phyloP scores from a whole-genome alignment of 2,888 invertebrate species.

The Seira musarum region DNA sequence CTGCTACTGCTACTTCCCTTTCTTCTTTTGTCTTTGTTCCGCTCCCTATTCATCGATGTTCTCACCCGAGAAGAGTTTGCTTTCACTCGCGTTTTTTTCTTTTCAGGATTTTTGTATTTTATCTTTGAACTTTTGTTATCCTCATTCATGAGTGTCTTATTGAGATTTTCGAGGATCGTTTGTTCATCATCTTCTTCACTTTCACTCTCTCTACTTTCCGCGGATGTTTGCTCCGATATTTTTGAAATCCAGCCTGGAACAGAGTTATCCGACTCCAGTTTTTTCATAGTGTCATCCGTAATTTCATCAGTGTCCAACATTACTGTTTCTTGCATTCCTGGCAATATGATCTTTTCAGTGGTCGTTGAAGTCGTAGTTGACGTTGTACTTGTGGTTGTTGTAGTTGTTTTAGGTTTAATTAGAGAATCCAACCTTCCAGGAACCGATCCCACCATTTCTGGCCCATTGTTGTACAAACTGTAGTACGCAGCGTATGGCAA shows the following conservation, averaged over 20 bases:
- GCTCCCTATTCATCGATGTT: neutral
- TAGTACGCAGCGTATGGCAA: neutral
- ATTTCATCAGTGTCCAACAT: slow-evolving; percentile 51
- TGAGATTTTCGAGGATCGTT: slow-evolving; percentile 43
- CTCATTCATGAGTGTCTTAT: slow-evolving; percentile 40
- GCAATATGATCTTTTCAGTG: slow-evolving; percentile 39
- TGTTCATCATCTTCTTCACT: slow-evolving; percentile 42
- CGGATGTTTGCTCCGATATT: slow-evolving; percentile 25
- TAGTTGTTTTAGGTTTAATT: slow-evolving; percentile 19
- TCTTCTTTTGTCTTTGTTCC: slow-evolving; percentile 32
- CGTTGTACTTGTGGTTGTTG: slow-evolving; percentile 22
- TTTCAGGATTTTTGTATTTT: slow-evolving; percentile 51
- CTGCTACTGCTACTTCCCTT: slow-evolving; percentile 17
- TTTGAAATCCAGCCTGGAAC: slow-evolving; percentile 40
- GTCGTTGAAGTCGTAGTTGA: slow-evolving; percentile 36
- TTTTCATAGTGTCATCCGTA: slow-evolving; percentile 53
- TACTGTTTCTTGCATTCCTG: slow-evolving; percentile 49
- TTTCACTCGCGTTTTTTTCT: slow-evolving; percentile 43
- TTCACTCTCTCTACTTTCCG: slow-evolving; percentile 26
- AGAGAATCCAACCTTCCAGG: slow-evolving; percentile 41
- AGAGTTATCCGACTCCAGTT: slow-evolving; percentile 31
- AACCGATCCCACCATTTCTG: slow-evolving; percentile 50
- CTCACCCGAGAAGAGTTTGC: slow-evolving; percentile 50
- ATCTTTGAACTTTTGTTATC: slow-evolving; percentile 25
- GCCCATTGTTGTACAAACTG: slow-evolving; percentile 8